Base-by-base conservation (phyloP, 2,888 invertebrate species). In the Sarcophaga subvicina region DNA sequence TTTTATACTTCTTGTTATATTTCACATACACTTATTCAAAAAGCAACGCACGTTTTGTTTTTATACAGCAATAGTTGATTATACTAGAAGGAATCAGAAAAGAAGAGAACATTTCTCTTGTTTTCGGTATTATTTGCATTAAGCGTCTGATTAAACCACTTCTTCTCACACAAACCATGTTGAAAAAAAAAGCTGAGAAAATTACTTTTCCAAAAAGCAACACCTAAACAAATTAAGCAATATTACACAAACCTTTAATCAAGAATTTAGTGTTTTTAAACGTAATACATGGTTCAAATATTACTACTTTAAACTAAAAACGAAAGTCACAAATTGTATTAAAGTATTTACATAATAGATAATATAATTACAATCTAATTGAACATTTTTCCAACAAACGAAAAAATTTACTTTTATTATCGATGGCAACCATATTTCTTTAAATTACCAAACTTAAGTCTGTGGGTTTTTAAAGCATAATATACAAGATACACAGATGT, bases 61-160 rank as follows among this genome's bases (percentile, higher is more conserved):
- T 79, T 85, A 67, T 81, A 71, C 82, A 76, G 71, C 80, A 82
- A 86, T 81, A 82, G 77, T 82, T 82, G 82, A 86, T 86, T 86
- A 86, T 81, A 82, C 79, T 86, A 86, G 75, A 54, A 54, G 12
- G 75, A 83, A 83, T 63, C 60, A 64, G 64, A 79, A 47, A 76
- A 25, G 69, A 75, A 63, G 14, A 59, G 27, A 66, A 54, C 49
- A 60, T 76, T 76, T 69, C 76, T 37, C 8, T 69, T 81, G 37
- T 37, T 37, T 37, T 37, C 54, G 37, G 20, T 72, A 4, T 14
- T 77, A 77, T 69, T 69, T 77, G 80, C 73, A 62, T 77, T 83
- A 83, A 83, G 77, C 66, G 77, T 77, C 72, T 82, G 75, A 82
- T 79, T 82, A 79, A 82, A 82, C 82, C 64, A 64, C 63, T 66